Evolutionary conservation across 2,888 invertebrate genomes (phyloP).

Genomic region (Leptopterna dolabrata): DNA sequence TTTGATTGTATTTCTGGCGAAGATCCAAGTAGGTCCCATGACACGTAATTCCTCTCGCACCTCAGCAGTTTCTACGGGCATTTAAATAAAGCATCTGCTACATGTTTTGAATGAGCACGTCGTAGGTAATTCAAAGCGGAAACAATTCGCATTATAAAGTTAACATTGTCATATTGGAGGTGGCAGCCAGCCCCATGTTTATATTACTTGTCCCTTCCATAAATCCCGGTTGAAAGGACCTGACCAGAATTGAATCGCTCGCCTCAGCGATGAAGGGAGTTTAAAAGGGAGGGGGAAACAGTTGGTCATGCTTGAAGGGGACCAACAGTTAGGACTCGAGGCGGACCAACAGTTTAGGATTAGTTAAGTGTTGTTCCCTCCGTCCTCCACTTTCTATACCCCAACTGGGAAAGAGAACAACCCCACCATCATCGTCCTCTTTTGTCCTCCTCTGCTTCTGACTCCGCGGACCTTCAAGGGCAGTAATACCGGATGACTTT

Average conservation of each 20-base stretch:
- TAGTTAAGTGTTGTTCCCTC: constrained; percentile 36
- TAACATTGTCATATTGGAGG: background rate
- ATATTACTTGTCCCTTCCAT: constrained; percentile 46
- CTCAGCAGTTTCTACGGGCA: too few relatives aligned
- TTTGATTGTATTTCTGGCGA: background rate
- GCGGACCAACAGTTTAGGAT: constrained; percentile 43
- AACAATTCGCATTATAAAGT: background rate
- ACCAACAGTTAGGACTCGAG: background rate
- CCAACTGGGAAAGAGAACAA: background rate
- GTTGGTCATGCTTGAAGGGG: constrained; percentile 20
- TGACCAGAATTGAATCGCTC: constrained; percentile 43
- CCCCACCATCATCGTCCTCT: background rate
- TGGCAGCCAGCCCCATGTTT: background rate
- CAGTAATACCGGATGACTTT: background rate
- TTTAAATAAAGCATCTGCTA: too few relatives aligned
- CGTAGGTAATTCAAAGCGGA: background rate
- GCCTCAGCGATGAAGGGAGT: constrained; percentile 9
- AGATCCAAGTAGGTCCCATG: background rate
- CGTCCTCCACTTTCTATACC: background rate
- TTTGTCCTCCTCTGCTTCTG: background rate
- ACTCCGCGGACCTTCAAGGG: background rate
- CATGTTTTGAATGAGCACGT: background rate
- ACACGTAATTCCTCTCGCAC: too few relatives aligned
- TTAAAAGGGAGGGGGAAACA: constrained; percentile 16
- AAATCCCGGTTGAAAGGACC: constrained; percentile 45